These are phyloP conservation scores for Halcyon senegalensis DNA, from an alignment of 2,113 vertebrate genomes.

Conservation along the genomic window DNA sequence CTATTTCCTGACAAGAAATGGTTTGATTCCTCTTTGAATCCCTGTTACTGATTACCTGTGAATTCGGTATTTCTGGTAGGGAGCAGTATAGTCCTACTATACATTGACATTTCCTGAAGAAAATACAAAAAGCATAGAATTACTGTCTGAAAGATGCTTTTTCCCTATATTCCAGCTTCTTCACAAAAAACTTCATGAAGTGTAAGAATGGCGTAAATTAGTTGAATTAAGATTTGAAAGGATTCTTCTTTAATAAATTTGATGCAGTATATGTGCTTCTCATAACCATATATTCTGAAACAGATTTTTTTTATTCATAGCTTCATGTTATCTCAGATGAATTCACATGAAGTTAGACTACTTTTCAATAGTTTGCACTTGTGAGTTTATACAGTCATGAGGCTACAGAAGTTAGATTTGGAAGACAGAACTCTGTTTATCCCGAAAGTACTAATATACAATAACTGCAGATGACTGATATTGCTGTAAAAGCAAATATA, in stretches of 20 bases:
- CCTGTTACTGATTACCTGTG: not conserved
- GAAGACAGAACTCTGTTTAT: not conserved
- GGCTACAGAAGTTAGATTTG: not conserved
- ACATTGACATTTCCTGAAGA: not conserved
- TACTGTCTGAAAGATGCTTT: not conserved
- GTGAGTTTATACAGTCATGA: not conserved
- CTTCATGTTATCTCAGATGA: not conserved
- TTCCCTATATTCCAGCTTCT: not conserved
- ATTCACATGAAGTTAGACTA: not conserved
- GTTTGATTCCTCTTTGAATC: not conserved
- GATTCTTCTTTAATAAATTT: not conserved
- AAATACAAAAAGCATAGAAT: not conserved
- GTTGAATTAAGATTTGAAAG: not conserved
- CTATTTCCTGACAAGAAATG: not conserved
- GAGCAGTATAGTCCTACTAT: not conserved
- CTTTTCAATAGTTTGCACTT: not conserved
- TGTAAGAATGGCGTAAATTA: not conserved
- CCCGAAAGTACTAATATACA: not conserved
- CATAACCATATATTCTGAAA: not conserved
- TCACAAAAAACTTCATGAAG: not conserved
- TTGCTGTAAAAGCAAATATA: not conserved
- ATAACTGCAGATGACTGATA: not conserved
- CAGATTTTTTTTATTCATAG: not conserved
- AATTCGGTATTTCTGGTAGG: not conserved
- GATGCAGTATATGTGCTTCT: not conserved